Evolutionary conservation across 1,140 invertebrate genomes (phyloP).

Genomic region (Coenobita brevimanus): DNA sequence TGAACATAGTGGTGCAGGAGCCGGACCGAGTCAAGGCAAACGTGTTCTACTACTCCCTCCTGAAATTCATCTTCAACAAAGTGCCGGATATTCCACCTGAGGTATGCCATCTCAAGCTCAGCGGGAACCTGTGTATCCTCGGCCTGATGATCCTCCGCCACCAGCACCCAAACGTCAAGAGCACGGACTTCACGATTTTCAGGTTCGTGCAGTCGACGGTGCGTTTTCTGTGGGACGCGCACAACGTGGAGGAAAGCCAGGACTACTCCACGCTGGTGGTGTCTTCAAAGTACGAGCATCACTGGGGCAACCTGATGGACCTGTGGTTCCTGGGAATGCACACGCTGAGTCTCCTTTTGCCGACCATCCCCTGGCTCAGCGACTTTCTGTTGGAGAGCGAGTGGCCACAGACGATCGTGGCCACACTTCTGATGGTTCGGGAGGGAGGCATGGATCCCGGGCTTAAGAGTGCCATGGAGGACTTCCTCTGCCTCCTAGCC

Average conservation of each 20-base stretch:
- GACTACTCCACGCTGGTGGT: conserved; percentile 87
- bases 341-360: conserved; percentile 86
- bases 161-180: conserved; percentile 83
- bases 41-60: conserved; percentile 82
- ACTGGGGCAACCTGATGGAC: conserved; percentile 91
- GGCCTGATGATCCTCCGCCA: conserved; percentile 89
- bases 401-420: conserved; percentile 91
- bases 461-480: conserved; percentile 91
- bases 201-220: conserved; percentile 91
- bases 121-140: conserved; percentile 88
- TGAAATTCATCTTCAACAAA: conserved; percentile 91
- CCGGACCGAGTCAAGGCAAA: conserved; percentile 86
- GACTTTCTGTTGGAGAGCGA: conserved; percentile 93
- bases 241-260: conserved; percentile 86
- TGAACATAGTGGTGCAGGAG: conserved; percentile 93
- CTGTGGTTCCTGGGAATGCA: conserved; percentile 96
- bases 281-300: conserved; percentile 87
- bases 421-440: conserved; percentile 86
- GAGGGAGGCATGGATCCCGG: conserved; percentile 85
- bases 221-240: conserved; percentile 93
- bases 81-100: conserved; percentile 84
- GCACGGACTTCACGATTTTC: conserved; percentile 85
- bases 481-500: conserved; percentile 88
- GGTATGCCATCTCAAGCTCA: conserved; percentile 87
- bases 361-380: conserved; percentile 89